Conservation (phyloP, 2,888 invertebrate species). For the Drosophila pegasa region DNA sequence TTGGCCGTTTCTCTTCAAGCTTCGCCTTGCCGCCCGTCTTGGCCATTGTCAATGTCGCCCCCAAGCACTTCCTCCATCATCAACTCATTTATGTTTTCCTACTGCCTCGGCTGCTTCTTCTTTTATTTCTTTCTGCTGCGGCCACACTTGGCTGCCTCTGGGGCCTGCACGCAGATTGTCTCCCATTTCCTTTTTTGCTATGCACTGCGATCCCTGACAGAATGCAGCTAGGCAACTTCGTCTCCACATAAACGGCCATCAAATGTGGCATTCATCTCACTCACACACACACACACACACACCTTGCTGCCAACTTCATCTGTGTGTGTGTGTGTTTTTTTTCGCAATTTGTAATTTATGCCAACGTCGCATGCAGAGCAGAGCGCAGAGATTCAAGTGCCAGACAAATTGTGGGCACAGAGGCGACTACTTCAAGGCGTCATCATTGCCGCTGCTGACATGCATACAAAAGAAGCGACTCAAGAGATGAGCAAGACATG, state of each 20-base stretch:
- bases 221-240: slow-evolving; percentile 69
- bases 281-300: slow-evolving; percentile 15
- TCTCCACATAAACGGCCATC: slow-evolving; percentile 56
- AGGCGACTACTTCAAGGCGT: slow-evolving; percentile 49
- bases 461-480: slow-evolving; percentile 55
- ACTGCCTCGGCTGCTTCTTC: neutral
- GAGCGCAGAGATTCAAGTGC: slow-evolving; percentile 57
- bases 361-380: slow-evolving; percentile 55
- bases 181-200: slow-evolving; percentile 47
- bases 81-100: slow-evolving; percentile 58
- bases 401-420: slow-evolving; percentile 63
- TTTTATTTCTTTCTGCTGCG: slow-evolving; percentile 24
- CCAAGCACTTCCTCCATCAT: slow-evolving; percentile 67
- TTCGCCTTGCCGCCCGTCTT: slow-evolving; percentile 42
- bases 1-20: slow-evolving; percentile 43
- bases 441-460: slow-evolving; percentile 45
- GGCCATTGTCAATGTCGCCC: slow-evolving; percentile 78
- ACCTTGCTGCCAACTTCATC: slow-evolving; percentile 49
- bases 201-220: slow-evolving; percentile 57
- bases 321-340: slow-evolving; percentile 32
- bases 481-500: neutral
- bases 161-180: slow-evolving; percentile 29
- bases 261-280: slow-evolving; percentile 59
- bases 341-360: slow-evolving; percentile 74
- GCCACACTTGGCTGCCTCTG: slow-evolving; percentile 64